Percentiles rank a stretch among this genome's conserved stretches.
These are phyloP conservation scores for Laticauda colubrina DNA, from an alignment of 2,113 vertebrate genomes.

Conservation along the genomic window DNA sequence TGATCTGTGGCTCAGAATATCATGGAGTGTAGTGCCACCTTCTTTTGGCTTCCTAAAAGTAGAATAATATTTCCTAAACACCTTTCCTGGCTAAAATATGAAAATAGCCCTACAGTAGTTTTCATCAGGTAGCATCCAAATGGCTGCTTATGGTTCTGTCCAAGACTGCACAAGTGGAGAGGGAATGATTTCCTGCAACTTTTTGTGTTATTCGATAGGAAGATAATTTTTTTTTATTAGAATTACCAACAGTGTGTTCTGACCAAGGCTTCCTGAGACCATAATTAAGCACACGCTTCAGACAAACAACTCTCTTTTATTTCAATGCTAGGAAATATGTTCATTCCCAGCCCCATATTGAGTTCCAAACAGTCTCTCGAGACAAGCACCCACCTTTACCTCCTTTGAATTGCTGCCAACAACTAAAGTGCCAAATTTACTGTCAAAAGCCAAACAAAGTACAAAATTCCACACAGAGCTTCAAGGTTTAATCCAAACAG, in stretches of 20 bases:
- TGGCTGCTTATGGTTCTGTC: conserved; percentile 4
- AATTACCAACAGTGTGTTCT: conserved; percentile 56
- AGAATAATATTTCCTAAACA: neutral
- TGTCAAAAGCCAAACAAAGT: too few species aligned
- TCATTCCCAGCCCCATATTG: too few species aligned
- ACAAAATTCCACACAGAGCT: too few species aligned
- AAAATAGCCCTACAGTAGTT: neutral
- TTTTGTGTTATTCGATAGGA: conserved; percentile 30
- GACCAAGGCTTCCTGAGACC: too few species aligned
- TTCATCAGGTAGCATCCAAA: conserved; percentile 15
- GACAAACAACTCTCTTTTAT: too few species aligned
- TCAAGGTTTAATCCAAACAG: too few species aligned
- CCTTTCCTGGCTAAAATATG: neutral
- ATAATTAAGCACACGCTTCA: too few species aligned
- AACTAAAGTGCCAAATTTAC: too few species aligned
- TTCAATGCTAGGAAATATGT: too few species aligned
- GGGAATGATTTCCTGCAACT: conserved; percentile 42
- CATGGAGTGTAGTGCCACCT: neutral
- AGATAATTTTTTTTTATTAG: conserved; percentile 56
- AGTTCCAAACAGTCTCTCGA: too few species aligned
- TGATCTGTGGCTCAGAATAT: neutral
- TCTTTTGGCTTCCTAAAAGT: conserved; percentile 5
- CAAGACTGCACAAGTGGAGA: conserved; percentile 31
- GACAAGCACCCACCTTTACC: too few species aligned
- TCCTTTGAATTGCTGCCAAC: too few species aligned